Percentiles rank a stretch among this genome's conserved stretches.
Conservation (phyloP, 92 coral and sea anemone genomes). For the Galaxea fascicularis region DNA sequence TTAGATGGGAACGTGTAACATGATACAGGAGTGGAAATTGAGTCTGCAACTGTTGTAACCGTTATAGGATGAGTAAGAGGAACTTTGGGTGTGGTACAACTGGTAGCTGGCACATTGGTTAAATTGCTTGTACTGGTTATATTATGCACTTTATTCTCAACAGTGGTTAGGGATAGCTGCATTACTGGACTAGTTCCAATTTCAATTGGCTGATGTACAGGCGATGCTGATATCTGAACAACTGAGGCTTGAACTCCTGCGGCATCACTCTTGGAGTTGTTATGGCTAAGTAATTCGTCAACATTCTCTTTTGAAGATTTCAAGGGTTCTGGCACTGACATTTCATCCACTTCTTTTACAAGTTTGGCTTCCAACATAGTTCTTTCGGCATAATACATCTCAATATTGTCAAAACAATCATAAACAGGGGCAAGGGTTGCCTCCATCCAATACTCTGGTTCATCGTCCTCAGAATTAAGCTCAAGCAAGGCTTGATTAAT, state of each 20-base stretch:
- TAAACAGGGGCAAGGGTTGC: conserved; percentile 33
- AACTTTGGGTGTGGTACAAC: neutral
- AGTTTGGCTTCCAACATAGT: conserved; percentile 35
- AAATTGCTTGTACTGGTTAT: conserved; percentile 17
- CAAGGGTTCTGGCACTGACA: neutral
- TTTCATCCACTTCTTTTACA: conserved; percentile 15
- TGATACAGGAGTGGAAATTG: conserved; percentile 23
- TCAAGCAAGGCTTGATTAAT: conserved; percentile 19
- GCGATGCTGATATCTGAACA: too few relatives aligned
- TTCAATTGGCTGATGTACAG: too few relatives aligned
- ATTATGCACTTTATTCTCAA: too few relatives aligned
- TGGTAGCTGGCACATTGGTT: neutral
- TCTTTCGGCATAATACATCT: conserved; percentile 33
- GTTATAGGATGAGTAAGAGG: conserved; percentile 5
- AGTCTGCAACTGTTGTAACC: conserved; percentile 32
- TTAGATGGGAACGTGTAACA: conserved; percentile 25
- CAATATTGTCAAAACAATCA: conserved; percentile 33
- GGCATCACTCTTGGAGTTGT: too few relatives aligned
- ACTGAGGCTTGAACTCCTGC: too few relatives aligned
- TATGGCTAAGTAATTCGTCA: too few relatives aligned
- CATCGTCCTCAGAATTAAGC: conserved; percentile 9
- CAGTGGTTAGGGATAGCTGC: too few relatives aligned
- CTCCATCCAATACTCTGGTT: conserved; percentile 48
- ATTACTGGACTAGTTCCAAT: conserved; percentile 18
- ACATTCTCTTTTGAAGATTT: neutral